Conservation (phyloP, 2,888 invertebrate species). For the Lagria hirta region DNA sequence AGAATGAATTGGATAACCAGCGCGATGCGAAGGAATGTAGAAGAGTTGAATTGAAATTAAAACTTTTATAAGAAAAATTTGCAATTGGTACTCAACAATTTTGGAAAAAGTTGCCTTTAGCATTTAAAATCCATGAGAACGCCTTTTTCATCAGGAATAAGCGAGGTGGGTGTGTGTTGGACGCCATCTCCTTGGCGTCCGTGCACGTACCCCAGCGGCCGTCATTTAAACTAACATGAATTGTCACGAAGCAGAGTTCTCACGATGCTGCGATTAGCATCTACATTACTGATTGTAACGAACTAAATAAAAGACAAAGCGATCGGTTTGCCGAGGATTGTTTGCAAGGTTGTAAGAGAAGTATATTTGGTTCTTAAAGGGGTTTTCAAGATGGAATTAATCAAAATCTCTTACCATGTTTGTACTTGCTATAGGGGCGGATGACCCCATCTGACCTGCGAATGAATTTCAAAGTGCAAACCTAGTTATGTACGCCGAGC, state of each 20-base stretch:
- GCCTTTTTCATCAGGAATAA: no score
- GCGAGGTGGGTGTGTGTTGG: conserved; percentile 10
- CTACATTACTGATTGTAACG: conserved; percentile 49
- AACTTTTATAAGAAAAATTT: no score
- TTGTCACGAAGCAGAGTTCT: conserved; percentile 47
- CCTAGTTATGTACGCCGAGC: conserved; percentile 28
- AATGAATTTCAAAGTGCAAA: conserved; percentile 31
- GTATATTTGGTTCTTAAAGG: no score
- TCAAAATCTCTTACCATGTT: conserved; percentile 21
- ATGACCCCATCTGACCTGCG: conserved; percentile 30
- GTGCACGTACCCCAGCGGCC: conserved; percentile 35
- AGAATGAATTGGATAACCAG: no score
- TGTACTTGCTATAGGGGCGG: conserved; percentile 28
- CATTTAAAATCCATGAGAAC: no score
- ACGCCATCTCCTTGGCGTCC: conserved; percentile 16
- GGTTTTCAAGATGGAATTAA: neutral
- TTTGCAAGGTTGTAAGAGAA: no score
- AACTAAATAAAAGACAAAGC: conserved; percentile 34
- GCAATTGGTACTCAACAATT: no score
- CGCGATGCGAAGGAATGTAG: no score
- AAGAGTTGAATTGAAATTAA: no score
- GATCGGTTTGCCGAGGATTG: conserved; percentile 15
- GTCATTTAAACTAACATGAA: conserved; percentile 41
- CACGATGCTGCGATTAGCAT: conserved; percentile 49
- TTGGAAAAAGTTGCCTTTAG: no score